phyloP scores from a whole-genome alignment of 2,113 vertebrate genomes.

The Corythornis cristatus region DNA sequence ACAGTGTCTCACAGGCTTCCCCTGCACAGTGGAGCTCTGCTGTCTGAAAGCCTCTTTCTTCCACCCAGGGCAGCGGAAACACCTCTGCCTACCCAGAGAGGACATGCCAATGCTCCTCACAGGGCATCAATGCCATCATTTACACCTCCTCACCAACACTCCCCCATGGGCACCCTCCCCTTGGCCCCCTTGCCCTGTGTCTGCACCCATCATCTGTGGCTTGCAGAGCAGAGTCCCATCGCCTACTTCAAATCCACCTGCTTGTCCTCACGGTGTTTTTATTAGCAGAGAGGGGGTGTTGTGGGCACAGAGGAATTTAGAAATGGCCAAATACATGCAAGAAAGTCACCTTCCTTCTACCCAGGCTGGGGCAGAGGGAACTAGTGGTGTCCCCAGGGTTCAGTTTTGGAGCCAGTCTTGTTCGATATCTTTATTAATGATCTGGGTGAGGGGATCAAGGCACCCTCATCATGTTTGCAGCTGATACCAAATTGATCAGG shows the following conservation, averaged over 20 bases:
- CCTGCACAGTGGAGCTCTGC: neutral
- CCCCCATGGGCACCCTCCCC: neutral
- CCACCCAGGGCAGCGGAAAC: neutral
- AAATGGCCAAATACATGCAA: neutral
- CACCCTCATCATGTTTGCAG: too few relatives aligned
- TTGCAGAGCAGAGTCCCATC: rapidly evolving
- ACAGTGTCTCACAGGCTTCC: rapidly evolving
- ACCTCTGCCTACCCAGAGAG: neutral
- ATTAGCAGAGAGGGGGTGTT: neutral
- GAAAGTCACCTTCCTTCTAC: neutral
- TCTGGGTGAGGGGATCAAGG: too few relatives aligned
- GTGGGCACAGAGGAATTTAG: neutral
- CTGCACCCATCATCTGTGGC: rapidly evolving
- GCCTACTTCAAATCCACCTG: neutral
- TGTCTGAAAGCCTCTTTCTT: neutral
- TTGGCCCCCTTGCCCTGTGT: neutral
- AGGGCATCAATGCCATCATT: neutral
- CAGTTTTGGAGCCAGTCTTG: too few relatives aligned
- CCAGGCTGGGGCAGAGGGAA: neutral
- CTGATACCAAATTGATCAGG: too few relatives aligned
- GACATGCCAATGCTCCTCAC: rapidly evolving
- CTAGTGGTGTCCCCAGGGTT: too few relatives aligned
- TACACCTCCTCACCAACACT: neutral
- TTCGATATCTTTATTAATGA: too few relatives aligned
- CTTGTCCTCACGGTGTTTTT: neutral